Conservation (phyloP, 2,888 invertebrate species). For the Ligdia adustata region DNA sequence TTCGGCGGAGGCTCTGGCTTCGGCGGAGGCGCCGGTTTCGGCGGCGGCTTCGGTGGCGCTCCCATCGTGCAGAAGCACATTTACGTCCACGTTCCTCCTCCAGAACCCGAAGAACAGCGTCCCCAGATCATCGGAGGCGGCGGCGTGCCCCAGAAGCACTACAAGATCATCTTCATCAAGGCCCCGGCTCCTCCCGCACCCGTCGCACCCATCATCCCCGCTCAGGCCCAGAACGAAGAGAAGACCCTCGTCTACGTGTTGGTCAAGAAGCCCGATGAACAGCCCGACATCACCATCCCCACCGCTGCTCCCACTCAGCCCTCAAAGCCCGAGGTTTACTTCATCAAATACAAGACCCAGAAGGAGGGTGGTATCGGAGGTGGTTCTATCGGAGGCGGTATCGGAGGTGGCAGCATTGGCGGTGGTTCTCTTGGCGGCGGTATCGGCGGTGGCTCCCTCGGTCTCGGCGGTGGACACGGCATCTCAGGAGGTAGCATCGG, state of each 20-base stretch:
- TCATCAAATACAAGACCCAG: constrained; percentile 93
- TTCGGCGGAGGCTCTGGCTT: constrained; percentile 57
- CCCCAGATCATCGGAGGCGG: constrained; percentile 86
- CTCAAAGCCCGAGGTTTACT: constrained; percentile 92
- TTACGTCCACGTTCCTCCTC: constrained; percentile 93
- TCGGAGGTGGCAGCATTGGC: constrained; percentile 38
- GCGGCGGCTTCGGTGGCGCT: constrained; percentile 70
- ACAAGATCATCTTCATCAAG: constrained; percentile 95
- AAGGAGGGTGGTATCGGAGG: constrained; percentile 68
- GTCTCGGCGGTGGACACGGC: constrained; percentile 49
- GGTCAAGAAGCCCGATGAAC: constrained; percentile 92
- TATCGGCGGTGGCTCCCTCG: constrained; percentile 50
- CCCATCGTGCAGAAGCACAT: constrained; percentile 91
- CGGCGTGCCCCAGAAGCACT: constrained; percentile 89
- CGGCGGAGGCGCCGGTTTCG: constrained; percentile 62
- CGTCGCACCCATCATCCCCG: constrained; percentile 89
- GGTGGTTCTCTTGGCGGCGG: constrained; percentile 49
- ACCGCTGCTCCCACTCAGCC: constrained; percentile 89
- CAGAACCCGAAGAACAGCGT: constrained; percentile 89
- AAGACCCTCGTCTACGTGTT: constrained; percentile 92
- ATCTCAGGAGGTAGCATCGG: constrained; percentile 46
- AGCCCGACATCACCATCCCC: constrained; percentile 91
- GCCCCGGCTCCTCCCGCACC: constrained; percentile 91
- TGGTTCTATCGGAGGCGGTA: constrained; percentile 50
- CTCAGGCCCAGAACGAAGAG: constrained; percentile 89